Conservation (phyloP, 2,797 vertebrate genomes). For the Pipistrellus kuhlii region DNA sequence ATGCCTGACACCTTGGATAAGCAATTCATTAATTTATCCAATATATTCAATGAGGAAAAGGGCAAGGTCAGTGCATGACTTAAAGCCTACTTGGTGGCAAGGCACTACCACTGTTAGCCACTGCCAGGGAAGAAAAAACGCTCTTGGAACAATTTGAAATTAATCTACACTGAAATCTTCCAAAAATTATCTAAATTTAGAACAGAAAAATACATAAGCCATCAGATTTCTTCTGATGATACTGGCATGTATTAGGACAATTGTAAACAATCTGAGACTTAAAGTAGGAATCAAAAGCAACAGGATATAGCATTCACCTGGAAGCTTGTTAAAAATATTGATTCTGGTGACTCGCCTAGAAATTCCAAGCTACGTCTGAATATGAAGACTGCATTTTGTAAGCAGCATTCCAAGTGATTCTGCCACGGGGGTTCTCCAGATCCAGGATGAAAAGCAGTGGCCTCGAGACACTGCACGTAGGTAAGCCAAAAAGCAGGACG, state of each 20-base stretch:
- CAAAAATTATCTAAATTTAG: slow-evolving; percentile 17
- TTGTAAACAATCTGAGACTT: not conserved
- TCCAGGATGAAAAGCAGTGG: not conserved
- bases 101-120: not conserved
- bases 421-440: not conserved
- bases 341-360: not conserved
- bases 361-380: not conserved
- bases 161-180: not conserved
- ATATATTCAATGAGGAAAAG: slow-evolving; percentile 49
- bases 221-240: not conserved
- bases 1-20: slow-evolving; percentile 14
- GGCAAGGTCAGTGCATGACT: not conserved
- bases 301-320: not conserved
- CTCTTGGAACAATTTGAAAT: not conserved
- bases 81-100: not conserved
- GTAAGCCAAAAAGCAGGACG: not conserved
- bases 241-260: not conserved
- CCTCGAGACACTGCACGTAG: not conserved
- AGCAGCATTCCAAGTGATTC: not conserved
- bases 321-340: not conserved
- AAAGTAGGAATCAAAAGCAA: not conserved
- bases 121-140: not conserved
- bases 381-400: not conserved
- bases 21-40: slow-evolving; percentile 55
- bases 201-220: slow-evolving; percentile 12